Conservation (phyloP, 2,797 vertebrate genomes). For the Lepilemur septentrionalis region DNA sequence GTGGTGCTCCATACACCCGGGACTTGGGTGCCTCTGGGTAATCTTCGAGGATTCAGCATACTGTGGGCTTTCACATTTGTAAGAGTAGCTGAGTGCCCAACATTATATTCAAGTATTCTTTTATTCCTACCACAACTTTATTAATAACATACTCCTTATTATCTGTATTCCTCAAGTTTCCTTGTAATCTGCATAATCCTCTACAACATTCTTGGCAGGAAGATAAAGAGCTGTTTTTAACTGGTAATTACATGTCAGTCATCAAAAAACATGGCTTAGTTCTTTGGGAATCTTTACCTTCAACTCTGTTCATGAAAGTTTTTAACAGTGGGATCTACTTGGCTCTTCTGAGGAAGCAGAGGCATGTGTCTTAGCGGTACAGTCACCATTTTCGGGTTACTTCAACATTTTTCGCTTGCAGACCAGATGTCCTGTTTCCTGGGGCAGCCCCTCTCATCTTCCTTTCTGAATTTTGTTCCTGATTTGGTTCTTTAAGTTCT, state of each 20-base stretch:
- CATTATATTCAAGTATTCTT: not conserved
- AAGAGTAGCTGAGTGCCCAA: not conserved
- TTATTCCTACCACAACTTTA: not conserved
- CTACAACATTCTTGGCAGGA: not conserved
- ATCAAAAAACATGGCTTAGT: not conserved
- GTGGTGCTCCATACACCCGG: not conserved
- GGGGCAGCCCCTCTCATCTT: not conserved
- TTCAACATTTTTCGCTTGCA: not conserved
- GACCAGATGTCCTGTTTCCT: not conserved
- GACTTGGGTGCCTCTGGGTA: not conserved
- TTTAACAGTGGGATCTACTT: not conserved
- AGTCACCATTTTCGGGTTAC: not conserved
- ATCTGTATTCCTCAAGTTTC: not conserved
- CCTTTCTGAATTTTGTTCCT: not conserved
- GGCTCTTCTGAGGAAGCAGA: not conserved
- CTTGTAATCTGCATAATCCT: not conserved
- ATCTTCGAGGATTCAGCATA: not conserved
- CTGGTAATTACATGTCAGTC: not conserved
- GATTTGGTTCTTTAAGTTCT: not conserved
- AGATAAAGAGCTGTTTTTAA: not conserved
- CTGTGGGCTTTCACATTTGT: not conserved
- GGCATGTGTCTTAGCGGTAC: not conserved
- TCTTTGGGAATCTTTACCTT: not conserved
- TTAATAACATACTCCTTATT: not conserved
- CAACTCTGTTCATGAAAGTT: not conserved